Conservation (phyloP, 2,797 vertebrate species). For the Muscicapa striata region DNA sequence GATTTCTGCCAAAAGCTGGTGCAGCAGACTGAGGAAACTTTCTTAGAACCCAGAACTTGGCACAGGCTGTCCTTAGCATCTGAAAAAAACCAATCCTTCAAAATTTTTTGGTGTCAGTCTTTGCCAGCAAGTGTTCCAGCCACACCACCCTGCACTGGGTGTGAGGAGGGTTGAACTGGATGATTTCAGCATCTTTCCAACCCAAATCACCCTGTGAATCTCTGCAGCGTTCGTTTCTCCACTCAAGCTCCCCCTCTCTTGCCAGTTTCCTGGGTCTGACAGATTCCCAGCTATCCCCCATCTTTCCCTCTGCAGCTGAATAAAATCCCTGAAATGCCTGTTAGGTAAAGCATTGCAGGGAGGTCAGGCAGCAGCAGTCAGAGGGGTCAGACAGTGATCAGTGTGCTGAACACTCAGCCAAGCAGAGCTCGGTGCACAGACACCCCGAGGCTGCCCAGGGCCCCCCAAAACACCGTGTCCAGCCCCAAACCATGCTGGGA, state of each 20-base stretch:
- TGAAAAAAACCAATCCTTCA: not conserved
- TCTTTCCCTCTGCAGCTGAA: not conserved
- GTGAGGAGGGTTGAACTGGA: not conserved
- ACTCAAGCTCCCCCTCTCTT: not conserved
- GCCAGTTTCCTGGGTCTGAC: not conserved
- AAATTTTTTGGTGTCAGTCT: not conserved
- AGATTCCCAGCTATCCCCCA: not conserved
- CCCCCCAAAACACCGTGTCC: rapidly evolving
- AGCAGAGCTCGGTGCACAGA: rapidly evolving
- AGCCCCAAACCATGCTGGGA: rapidly evolving
- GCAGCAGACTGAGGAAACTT: slow-evolving; percentile 4
- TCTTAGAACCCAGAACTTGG: not conserved
- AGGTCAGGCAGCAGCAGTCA: not conserved
- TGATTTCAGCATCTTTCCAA: not conserved
- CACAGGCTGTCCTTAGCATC: not conserved
- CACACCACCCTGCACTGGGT: not conserved
- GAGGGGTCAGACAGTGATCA: not conserved
- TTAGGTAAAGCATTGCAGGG: not conserved
- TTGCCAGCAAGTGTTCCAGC: not conserved
- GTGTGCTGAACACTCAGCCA: not conserved
- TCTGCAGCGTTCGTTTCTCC: not conserved
- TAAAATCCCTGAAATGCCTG: not conserved
- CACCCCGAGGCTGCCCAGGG: not conserved
- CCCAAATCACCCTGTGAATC: not conserved
- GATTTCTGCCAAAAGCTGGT: not conserved